A percentile compares a stretch with the other conserved stretches of the same genome.
phyloP scores from a whole-genome alignment of 2,797 vertebrate genomes.

The Micrastur ruficollis region DNA sequence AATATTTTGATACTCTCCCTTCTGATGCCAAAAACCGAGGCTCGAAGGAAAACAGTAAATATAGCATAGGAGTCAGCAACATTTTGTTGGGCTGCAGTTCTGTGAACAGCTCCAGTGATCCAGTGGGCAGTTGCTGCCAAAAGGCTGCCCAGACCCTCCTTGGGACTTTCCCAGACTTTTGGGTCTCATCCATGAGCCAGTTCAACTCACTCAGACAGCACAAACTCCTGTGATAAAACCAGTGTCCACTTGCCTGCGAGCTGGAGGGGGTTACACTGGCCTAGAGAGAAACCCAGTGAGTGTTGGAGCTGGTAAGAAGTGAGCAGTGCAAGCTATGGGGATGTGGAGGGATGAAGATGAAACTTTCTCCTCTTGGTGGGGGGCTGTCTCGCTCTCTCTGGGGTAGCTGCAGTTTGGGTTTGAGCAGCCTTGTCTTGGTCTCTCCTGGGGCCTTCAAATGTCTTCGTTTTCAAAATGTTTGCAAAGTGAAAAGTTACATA shows the following conservation, averaged over 20 bases:
- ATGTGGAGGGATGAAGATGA: no score
- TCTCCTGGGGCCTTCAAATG: background rate
- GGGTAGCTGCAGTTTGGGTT: background rate
- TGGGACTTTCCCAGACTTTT: background rate
- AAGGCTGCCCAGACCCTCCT: background rate
- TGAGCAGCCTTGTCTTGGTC: background rate
- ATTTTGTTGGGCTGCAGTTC: background rate
- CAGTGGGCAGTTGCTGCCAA: background rate
- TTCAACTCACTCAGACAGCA: background rate
- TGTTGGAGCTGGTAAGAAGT: background rate
- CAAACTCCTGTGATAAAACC: background rate
- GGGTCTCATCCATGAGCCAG: background rate
- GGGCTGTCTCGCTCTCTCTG: background rate
- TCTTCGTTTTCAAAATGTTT: background rate
- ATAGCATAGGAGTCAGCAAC: background rate
- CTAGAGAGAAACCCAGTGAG: background rate
- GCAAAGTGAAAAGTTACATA: background rate
- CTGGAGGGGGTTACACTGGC: fast-evolving
- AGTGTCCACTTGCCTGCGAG: fast-evolving
- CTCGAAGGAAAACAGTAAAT: background rate
- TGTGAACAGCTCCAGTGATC: background rate
- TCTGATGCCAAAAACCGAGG: background rate
- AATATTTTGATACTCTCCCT: background rate
- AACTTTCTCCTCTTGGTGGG: background rate
- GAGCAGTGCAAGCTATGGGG: background rate